Base-by-base conservation (phyloP, 2,888 invertebrate genomes). In the Cryptocephalus primarius region DNA sequence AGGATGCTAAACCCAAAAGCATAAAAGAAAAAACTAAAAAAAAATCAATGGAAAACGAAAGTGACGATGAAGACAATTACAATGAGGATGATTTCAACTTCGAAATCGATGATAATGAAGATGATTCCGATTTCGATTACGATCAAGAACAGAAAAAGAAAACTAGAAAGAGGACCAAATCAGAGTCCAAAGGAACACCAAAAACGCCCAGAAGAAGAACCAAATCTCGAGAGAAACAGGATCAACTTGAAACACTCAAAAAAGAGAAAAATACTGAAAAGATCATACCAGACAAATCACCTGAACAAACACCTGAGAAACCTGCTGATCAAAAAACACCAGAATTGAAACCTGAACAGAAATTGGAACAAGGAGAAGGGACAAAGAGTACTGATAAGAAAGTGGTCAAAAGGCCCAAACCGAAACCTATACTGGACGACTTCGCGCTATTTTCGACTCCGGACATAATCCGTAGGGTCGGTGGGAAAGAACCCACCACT, bases 381-480 rank as follows among this genome's bases (percentile, higher is more conserved):
- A 46, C 39, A 33, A 58, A 53, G 54, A 51, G 43, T 32, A 45
- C 40, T 36, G 61, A 56, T 55, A 68, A 69, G 56, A 59, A 59
- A 42, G 12, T 33, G 9, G 22, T 22, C 22, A 22, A 22, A 22
- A 51, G 55, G 12, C 60, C 57, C 10, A 70, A 69, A 51, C 59
- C 71, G 1, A 79, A 78, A 68, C 69, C 69, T 68, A 55, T 69
- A 71, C 57, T 69, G 33, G 79, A 80, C 60, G 80, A 80, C 75
- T 77, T 85, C 48, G 82, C 84, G 34, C 67, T 87, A 48, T 86
- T 87, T 65, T 85, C 86, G 8, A 80, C 85, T 39, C 86, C 87
- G 13, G 87, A 87, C 72, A 84, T 86, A 45, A 85, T 85, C 48
- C 74, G 84, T 57, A 74, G 85, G 57, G 82, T 85, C 11, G 65